Percentiles rank a stretch among this genome's conserved stretches.
Evolutionary conservation across 2,113 vertebrate species (phyloP).

Genomic region (Perognathus longimembris): DNA sequence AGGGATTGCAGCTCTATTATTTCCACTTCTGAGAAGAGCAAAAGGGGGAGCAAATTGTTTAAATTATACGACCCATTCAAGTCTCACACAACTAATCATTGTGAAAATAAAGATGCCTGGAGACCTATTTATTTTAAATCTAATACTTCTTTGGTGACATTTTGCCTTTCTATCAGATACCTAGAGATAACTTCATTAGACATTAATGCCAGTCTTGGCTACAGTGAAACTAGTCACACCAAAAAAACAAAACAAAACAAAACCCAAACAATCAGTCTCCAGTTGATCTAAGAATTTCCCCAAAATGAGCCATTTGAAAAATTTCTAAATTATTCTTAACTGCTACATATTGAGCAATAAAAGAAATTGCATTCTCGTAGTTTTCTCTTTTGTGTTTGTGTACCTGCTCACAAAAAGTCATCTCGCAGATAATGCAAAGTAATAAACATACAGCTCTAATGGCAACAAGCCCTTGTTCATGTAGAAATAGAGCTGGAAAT

Average conservation of each 20-base stretch:
- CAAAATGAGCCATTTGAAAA: conserved; percentile 59
- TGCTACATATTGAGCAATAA: conserved; percentile 71
- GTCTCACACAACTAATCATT: not conserved
- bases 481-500: conserved; percentile 78
- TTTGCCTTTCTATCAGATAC: not conserved
- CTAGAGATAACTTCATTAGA: not conserved
- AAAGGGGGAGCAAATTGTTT: not conserved
- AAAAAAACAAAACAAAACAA: too few species aligned
- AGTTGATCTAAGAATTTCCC: conserved; percentile 62
- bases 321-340: conserved; percentile 77
- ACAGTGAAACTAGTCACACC: conserved; percentile 41
- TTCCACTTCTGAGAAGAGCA: not conserved
- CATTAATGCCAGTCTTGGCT: conserved; percentile 42
- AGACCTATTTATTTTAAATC: not conserved
- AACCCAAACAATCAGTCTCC: conserved; percentile 60
- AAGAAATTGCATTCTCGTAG: conserved; percentile 68
- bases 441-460: conserved; percentile 71
- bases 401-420: conserved; percentile 79
- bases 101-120: not conserved
- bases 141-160: not conserved
- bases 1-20: not conserved
- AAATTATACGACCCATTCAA: not conserved
- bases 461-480: conserved; percentile 52
- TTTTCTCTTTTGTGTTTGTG: conserved; percentile 69
- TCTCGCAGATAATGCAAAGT: conserved; percentile 81